These are phyloP conservation scores for Oryzaephilus surinamensis DNA, from an alignment of 1,140 invertebrate species.

Conservation along the genomic window DNA sequence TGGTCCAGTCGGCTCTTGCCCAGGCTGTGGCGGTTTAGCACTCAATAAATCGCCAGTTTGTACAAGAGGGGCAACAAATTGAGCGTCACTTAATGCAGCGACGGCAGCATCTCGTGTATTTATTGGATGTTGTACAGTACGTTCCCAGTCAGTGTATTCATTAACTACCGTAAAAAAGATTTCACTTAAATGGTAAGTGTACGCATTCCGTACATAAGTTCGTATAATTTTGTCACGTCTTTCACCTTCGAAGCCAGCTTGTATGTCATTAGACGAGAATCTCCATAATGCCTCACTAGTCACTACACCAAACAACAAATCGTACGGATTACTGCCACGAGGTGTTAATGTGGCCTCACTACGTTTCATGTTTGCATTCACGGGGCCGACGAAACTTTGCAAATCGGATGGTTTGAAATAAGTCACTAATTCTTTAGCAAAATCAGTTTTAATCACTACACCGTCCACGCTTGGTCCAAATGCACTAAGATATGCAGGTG, in stretches of 20 bases:
- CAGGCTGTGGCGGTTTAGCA: conserved; percentile 38
- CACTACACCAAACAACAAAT: conserved; percentile 73
- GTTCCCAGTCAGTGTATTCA: conserved; percentile 95
- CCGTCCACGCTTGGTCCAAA: conserved; percentile 81
- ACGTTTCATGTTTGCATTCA: conserved; percentile 50
- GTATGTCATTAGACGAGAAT: conserved; percentile 72
- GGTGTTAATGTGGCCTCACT: conserved; percentile 39
- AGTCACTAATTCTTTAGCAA: conserved; percentile 61
- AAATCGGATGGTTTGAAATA: conserved; percentile 55
- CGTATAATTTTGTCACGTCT: conserved; percentile 82
- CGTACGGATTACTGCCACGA: conserved; percentile 47
- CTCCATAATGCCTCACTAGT: conserved; percentile 74
- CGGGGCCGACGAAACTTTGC: conserved; percentile 49
- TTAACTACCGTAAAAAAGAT: conserved; percentile 95
- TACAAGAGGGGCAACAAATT: conserved; percentile 76
- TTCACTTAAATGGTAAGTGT: conserved; percentile 89
- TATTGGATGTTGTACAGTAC: conserved; percentile 81
- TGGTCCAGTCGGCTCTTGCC: conserved; percentile 42
- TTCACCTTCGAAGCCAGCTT: conserved; percentile 80
- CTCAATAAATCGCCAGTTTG: conserved; percentile 70
- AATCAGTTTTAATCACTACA: conserved; percentile 72
- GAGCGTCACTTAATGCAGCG: conserved; percentile 83
- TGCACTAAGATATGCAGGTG: conserved; percentile 73
- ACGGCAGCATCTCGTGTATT: conserved; percentile 88
- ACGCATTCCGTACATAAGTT: conserved; percentile 88